These are phyloP conservation scores for Pristionchus exspectatus DNA, from an alignment of 2,888 invertebrate species.

Conservation along the genomic window DNA sequence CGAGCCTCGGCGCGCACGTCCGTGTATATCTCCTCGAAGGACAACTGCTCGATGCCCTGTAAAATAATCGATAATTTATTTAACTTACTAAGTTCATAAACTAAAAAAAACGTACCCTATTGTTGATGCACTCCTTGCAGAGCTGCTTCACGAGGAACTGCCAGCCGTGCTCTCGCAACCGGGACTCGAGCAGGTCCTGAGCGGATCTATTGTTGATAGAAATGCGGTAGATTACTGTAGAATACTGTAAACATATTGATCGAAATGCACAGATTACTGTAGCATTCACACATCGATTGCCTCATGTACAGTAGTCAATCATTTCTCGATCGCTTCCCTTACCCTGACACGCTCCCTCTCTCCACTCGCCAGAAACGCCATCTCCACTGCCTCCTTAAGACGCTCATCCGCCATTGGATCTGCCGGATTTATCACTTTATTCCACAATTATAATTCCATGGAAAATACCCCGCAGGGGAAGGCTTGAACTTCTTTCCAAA, in stretches of 20 bases:
- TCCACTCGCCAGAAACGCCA: slow-evolving; percentile 48
- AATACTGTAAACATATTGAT: background rate
- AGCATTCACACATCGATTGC: background rate
- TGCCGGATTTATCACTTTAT: background rate
- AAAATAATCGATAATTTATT: background rate
- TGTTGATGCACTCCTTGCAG: slow-evolving; percentile 43
- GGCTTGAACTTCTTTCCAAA: background rate
- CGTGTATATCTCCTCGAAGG: slow-evolving; percentile 49
- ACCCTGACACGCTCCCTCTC: slow-evolving; percentile 51
- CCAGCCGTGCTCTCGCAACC: slow-evolving; percentile 49
- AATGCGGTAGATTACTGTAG: background rate
- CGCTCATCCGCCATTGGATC: slow-evolving; percentile 28
- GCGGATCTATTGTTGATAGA: background rate
- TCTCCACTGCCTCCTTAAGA: slow-evolving; percentile 48
- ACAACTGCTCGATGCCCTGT: slow-evolving; percentile 35
- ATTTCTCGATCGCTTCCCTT: background rate
- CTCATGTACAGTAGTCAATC: background rate
- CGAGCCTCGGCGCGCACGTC: slow-evolving; percentile 37
- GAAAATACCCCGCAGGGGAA: background rate
- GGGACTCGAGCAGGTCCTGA: slow-evolving; percentile 46
- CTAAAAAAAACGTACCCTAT: slow-evolving; percentile 12
- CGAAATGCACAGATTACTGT: background rate
- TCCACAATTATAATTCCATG: no score
- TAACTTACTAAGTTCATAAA: no score
- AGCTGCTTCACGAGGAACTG: slow-evolving; percentile 45